Conservation (phyloP, 1,140 invertebrate genomes). For the Leptinotarsa lineolata region DNA sequence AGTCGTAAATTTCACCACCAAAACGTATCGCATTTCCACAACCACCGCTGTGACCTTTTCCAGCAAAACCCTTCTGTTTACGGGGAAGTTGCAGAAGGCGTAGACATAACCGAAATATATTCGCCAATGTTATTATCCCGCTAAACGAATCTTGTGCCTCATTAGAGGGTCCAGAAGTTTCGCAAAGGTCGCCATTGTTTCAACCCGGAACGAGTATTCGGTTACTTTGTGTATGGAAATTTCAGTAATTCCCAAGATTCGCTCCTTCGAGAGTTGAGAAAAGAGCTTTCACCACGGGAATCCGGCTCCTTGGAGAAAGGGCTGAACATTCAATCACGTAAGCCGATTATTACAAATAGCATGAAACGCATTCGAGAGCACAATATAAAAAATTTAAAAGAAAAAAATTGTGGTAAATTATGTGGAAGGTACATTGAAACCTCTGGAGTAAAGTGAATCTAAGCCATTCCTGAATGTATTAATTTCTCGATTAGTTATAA, state of each 20-base stretch:
- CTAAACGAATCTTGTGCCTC: neutral
- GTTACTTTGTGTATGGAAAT: conserved; percentile 6
- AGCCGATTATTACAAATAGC: neutral
- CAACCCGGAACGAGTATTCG: neutral
- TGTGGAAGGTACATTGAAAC: no score
- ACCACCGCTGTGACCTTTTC: neutral
- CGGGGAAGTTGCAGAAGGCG: neutral
- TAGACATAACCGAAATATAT: neutral
- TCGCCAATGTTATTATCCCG: neutral
- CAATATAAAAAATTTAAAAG: no score
- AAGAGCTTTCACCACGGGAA: neutral
- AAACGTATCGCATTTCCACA: no score
- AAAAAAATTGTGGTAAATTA: no score
- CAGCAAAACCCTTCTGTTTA: neutral
- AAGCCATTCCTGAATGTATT: no score
- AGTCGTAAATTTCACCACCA: no score
- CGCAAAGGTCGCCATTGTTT: neutral
- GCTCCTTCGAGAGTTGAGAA: neutral
- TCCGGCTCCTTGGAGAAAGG: neutral
- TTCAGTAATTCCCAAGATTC: conserved; percentile 6
- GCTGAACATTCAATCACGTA: neutral
- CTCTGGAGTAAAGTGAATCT: no score
- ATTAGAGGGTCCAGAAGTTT: neutral
- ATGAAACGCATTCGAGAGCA: no score
- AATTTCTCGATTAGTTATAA: no score